Percentiles rank a stretch among this genome's conserved stretches.
These are phyloP conservation scores for Otocyon megalotis DNA, from an alignment of 2,113 vertebrate species.

Conservation along the genomic window DNA sequence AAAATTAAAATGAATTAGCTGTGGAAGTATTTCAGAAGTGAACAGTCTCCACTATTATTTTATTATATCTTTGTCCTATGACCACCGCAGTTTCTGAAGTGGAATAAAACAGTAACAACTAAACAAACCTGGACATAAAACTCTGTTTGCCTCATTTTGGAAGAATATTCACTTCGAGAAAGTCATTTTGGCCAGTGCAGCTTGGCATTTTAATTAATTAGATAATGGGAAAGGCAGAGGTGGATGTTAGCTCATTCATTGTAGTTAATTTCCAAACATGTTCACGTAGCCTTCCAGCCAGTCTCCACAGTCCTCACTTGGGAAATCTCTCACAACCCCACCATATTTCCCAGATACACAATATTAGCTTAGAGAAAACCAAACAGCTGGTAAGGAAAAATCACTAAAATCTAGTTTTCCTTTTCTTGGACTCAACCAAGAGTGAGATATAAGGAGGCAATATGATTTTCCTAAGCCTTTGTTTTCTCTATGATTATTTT, in stretches of 20 bases:
- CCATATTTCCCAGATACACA: neutral
- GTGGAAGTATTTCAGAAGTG: neutral
- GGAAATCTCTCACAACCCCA: neutral
- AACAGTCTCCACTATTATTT: neutral
- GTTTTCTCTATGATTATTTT: neutral
- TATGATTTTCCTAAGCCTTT: neutral
- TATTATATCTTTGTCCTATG: neutral
- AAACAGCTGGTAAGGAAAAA: neutral
- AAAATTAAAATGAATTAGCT: neutral
- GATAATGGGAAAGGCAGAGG: neutral
- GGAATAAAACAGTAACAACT: neutral
- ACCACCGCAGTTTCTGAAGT: neutral
- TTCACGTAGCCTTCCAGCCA: neutral
- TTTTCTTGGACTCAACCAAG: neutral
- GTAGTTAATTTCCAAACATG: neutral
- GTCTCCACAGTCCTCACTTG: neutral
- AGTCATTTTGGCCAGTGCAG: neutral
- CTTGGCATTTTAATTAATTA: neutral
- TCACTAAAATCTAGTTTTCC: neutral
- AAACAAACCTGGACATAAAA: neutral
- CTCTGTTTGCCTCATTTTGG: neutral
- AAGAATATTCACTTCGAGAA: neutral
- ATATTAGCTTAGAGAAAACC: neutral
- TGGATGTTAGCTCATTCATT: neutral
- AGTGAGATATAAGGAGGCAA: neutral